Evolutionary conservation across 1,140 invertebrate species (phyloP).

Genomic region (Diabrotica undecimpunctata): DNA sequence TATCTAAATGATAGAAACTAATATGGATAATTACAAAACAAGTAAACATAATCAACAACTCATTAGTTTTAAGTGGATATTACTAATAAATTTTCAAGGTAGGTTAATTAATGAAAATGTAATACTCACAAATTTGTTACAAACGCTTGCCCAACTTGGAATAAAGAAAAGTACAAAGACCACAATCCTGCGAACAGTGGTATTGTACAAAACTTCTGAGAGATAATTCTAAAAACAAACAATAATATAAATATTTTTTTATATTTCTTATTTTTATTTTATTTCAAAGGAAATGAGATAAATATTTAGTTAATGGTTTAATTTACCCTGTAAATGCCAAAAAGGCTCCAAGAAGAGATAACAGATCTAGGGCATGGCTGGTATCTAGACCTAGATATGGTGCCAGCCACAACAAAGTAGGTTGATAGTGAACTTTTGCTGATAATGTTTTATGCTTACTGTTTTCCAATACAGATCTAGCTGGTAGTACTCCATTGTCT

Average conservation of each 20-base stretch:
- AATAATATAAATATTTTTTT: conserved; percentile 9
- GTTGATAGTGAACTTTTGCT: conserved; percentile 61
- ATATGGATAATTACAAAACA: too few relatives aligned
- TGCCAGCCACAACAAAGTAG: conserved; percentile 68
- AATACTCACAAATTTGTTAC: conserved; percentile 69
- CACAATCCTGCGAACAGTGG: conserved; percentile 66
- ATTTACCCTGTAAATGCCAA: conserved; percentile 65
- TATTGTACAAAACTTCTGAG: conserved; percentile 59
- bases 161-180: conserved; percentile 72
- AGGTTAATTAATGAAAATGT: not conserved
- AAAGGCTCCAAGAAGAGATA: conserved; percentile 63
- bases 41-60: too few relatives aligned
- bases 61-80: too few relatives aligned
- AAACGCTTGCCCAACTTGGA: conserved; percentile 75
- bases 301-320: not conserved
- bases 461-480: conserved; percentile 58
- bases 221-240: conserved; percentile 58
- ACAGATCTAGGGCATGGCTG: conserved; percentile 68
- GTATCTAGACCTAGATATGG: conserved; percentile 64
- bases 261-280: not conserved
- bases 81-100: too few relatives aligned
- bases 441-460: conserved; percentile 47
- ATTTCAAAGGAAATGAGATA: too few relatives aligned
- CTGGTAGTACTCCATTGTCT: conserved; percentile 75
- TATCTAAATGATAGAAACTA: too few relatives aligned